These are phyloP conservation scores for Chironomus riparius DNA, from an alignment of 2,888 invertebrate species.

Conservation along the genomic window DNA sequence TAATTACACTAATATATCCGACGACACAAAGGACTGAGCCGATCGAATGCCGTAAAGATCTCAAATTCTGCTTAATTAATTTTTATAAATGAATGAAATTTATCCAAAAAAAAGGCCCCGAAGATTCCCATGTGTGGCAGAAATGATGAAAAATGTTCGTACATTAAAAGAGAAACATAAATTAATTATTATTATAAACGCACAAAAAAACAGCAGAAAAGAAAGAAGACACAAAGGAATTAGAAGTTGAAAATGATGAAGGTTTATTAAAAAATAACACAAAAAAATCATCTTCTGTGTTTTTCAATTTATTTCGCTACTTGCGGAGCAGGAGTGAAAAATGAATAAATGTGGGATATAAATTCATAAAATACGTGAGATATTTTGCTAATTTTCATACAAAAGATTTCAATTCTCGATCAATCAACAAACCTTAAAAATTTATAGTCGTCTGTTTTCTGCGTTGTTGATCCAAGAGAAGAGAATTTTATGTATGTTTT, in stretches of 20 bases:
- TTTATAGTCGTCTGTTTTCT: conserved; percentile 19
- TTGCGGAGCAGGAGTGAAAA: not conserved
- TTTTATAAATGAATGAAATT: not conserved
- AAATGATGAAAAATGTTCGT: too few relatives aligned
- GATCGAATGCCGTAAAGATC: too few relatives aligned
- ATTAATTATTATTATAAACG: too few relatives aligned
- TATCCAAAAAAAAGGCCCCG: too few relatives aligned
- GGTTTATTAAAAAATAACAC: not conserved
- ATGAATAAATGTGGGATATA: not conserved
- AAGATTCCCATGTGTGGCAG: not conserved
- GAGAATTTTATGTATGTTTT: not conserved
- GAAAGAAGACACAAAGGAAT: not conserved
- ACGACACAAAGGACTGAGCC: too few relatives aligned
- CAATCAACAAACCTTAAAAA: conserved; percentile 24
- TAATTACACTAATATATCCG: not conserved
- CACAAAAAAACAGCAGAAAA: not conserved
- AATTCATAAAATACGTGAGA: not conserved
- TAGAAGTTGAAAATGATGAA: not conserved
- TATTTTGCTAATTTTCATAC: conserved; percentile 4
- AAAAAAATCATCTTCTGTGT: not conserved
- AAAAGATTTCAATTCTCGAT: conserved; percentile 23
- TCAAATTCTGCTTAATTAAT: not conserved
- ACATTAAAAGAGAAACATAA: too few relatives aligned
- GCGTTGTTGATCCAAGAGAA: not conserved
- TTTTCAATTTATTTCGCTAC: not conserved